These are phyloP conservation scores for Naso thynnoides DNA, from an alignment of 2,797 vertebrate species.

Conservation along the genomic window DNA sequence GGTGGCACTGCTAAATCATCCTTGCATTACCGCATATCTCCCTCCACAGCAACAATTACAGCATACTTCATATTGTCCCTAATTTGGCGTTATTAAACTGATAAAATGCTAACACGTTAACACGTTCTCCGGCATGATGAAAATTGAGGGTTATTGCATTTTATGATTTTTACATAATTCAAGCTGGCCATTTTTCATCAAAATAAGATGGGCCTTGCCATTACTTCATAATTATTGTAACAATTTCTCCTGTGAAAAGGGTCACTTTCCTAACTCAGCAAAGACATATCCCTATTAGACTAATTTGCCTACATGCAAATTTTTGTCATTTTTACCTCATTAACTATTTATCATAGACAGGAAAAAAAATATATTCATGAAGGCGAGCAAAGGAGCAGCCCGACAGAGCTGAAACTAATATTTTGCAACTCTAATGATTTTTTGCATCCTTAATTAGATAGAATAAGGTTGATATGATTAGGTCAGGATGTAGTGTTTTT, in stretches of 20 bases:
- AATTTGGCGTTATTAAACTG: constrained; percentile 95
- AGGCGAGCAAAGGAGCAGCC: constrained; percentile 89
- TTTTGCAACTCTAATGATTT: constrained; percentile 99
- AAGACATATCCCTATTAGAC: constrained; percentile 94
- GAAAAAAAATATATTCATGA: constrained; percentile 92
- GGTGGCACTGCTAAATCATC: constrained; percentile 77
- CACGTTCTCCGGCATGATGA: constrained; percentile 89
- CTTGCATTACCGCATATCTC: constrained; percentile 79
- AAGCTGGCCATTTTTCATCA: constrained; percentile 89
- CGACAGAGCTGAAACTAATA: constrained; percentile 98
- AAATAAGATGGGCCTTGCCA: constrained; percentile 85
- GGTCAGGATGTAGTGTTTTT: constrained; percentile 99
- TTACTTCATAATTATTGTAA: constrained; percentile 90
- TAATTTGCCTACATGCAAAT: constrained; percentile 99
- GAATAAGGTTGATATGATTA: constrained; percentile 99
- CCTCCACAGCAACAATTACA: constrained; percentile 86
- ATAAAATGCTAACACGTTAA: constrained; percentile 90
- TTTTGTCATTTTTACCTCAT: constrained; percentile 98
- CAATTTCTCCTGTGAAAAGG: constrained; percentile 89
- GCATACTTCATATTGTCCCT: constrained; percentile 91
- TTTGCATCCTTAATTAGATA: constrained; percentile 99
- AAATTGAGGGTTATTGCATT: constrained; percentile 94
- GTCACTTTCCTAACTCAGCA: constrained; percentile 94
- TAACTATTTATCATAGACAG: constrained; percentile 96
- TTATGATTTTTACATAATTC: constrained; percentile 93